Evolutionary conservation across 2,113 vertebrate species (phyloP), one percentile per base, ranked within the genome.

Genomic region (Nycticryphes semicollaris): DNA sequence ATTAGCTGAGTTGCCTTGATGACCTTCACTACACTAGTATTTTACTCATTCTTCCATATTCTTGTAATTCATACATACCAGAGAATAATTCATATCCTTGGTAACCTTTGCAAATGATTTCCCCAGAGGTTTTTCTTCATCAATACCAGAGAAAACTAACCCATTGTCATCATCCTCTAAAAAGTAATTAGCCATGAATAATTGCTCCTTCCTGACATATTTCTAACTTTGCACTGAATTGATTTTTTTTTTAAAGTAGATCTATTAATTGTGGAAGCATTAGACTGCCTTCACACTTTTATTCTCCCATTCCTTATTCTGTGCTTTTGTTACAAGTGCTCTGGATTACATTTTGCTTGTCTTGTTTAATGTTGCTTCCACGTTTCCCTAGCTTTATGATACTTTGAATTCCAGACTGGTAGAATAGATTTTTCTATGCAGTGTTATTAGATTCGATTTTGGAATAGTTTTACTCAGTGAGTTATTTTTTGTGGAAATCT

Each of bases 71-170:
- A 97, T 96, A 95, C 82, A 77, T 96, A 96, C 75, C 78, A 73
- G 91, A 97, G 97, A 98, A 98, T 98, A 98, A 98, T 98, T 98
- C 97, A 98, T 98, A 98, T 97, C 95, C 96, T 97, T 96, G 88
- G 96, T 98, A 98, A 98, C 97, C 97, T 98, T 98, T 98, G 96
- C 95, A 97, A 98, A 98, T 98, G 96, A 98, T 98, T 98, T 98
- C 97, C 97, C 97, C 67, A 96, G 96, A 97, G 97, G 79, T 94
- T 97, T 98, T 96, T 85, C 97, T 98, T 98, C 98, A 98, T 98
- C 98, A 96, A 94, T 98, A 98, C 90, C 82, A 96, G 95, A 83
- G 93, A 98, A 98, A 98, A 98, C 97, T 97, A 98, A 98, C 95
- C 97, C 94, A 96, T 97, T 97, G 97, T 98, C 97, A 97, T 97